Conservation (phyloP, 2,797 vertebrate species). For the Hemitrygon akajei region DNA sequence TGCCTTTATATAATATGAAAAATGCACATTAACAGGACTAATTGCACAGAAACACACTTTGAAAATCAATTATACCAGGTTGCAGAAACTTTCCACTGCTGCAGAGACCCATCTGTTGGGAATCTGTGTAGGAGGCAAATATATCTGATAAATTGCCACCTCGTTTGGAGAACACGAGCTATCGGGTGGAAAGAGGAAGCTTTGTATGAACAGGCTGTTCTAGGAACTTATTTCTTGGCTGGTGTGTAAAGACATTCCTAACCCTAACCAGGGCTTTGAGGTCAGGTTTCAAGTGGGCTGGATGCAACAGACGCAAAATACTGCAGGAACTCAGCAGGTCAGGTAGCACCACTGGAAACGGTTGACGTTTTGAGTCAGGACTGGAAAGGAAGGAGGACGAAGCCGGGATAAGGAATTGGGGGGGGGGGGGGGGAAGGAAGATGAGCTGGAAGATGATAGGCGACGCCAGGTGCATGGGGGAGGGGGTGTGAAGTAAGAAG, state of each 20-base stretch:
- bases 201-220: background rate
- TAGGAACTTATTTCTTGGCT: background rate
- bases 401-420: too few relatives aligned
- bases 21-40: conserved; percentile 12
- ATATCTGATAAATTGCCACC: background rate
- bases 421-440: too few relatives aligned
- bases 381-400: too few relatives aligned
- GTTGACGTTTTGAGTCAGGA: too few relatives aligned
- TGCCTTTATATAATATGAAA: background rate
- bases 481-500: too few relatives aligned
- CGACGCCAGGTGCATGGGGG: too few relatives aligned
- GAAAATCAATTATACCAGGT: background rate
- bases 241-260: background rate
- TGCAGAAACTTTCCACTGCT: too few relatives aligned
- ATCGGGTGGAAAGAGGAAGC: background rate
- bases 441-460: too few relatives aligned
- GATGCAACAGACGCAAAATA: too few relatives aligned
- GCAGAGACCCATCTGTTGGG: background rate
- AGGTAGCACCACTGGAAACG: too few relatives aligned
- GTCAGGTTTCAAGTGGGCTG: background rate
- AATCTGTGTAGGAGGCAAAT: background rate
- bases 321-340: too few relatives aligned
- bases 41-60: conserved; percentile 3
- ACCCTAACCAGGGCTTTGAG: background rate
- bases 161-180: background rate